Conservation (phyloP, 2,113 vertebrate genomes). For the Epinephelus cyanopodus region DNA sequence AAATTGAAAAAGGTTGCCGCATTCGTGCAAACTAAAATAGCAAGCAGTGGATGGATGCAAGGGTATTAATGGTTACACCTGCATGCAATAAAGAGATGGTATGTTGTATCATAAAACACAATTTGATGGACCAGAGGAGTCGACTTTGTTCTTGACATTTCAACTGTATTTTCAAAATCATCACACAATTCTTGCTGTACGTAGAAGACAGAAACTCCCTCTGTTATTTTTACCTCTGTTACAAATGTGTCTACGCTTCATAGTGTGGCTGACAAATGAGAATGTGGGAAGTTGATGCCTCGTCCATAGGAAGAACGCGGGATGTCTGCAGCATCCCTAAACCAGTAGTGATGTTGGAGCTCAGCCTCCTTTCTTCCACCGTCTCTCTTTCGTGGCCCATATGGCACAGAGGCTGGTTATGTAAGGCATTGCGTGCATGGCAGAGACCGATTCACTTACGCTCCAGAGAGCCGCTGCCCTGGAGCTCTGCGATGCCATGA, state of each 20-base stretch:
- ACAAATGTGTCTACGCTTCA: neutral
- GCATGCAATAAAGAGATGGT: too few relatives aligned
- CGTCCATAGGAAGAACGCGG: slow-evolving; percentile 23
- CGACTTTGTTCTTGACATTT: too few relatives aligned
- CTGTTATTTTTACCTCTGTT: slow-evolving; percentile 4
- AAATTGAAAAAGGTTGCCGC: too few relatives aligned
- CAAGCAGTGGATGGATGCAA: too few relatives aligned
- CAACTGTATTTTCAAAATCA: too few relatives aligned
- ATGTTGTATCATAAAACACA: too few relatives aligned
- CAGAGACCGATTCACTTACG: slow-evolving; percentile 37
- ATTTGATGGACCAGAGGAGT: too few relatives aligned
- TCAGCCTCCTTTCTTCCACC: neutral
- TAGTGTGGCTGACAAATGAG: neutral
- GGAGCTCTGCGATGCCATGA: slow-evolving; percentile 28
- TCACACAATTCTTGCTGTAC: neutral
- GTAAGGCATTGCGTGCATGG: slow-evolving; percentile 68
- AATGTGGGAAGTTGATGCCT: neutral
- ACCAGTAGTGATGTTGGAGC: neutral
- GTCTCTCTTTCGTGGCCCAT: slow-evolving; percentile 19
- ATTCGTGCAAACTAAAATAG: too few relatives aligned
- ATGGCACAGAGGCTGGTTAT: slow-evolving; percentile 67
- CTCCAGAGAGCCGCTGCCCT: slow-evolving; percentile 44
- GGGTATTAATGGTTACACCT: too few relatives aligned
- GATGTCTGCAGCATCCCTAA: neutral
- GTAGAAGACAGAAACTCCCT: neutral